Evolutionary conservation across 1,140 invertebrate genomes (phyloP), one percentile per base, ranked within the genome.

Genomic region (Cydia splendana): DNA sequence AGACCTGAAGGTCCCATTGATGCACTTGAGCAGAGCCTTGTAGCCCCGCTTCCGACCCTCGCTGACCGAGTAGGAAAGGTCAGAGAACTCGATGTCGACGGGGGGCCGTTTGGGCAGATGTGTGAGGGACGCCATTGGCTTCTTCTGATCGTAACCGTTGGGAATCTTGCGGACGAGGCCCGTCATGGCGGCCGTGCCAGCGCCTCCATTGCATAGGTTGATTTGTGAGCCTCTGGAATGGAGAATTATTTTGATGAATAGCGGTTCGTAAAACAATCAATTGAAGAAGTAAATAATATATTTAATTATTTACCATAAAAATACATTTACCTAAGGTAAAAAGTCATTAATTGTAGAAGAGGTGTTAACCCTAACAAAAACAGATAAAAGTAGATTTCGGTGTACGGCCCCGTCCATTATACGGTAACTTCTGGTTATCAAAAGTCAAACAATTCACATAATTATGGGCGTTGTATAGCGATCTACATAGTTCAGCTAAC

Each of bases 11-110:
- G 96, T 95, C 45, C 97, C 98, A 88, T 96, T 97, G n/a, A 98
- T 95, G 80, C 96, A 95, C 93, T 98, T 97, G 34, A 98, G 91
- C 82, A 98, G 96, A 53, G 96, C 96, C 91, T 97, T 98, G 82
- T 95, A 95, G 1, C 96, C 96, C 90, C 96, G 95, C 86, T 95
- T 95, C 80, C 96, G 95, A 24, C 97, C 97, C 82, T 97, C 97
- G 74, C 96, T 96, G 13, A 98, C 97, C 24, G 96, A 97, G 91
- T 98, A 98, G 10, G 96, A 96, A 45, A 98, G 94, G 85, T 98
- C 95, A 74, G 94, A 95, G 92, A 98, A 98, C 92, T 97, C 96
- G 78, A 98, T 97, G 88, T 98, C 97, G 45, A 98, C 97, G 65
- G 97, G 96, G 38, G 97, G 97, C 65, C 97, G 94, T 84, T 97